phyloP scores from a whole-genome alignment of 2,888 invertebrate genomes.

The Sisyra nigra region DNA sequence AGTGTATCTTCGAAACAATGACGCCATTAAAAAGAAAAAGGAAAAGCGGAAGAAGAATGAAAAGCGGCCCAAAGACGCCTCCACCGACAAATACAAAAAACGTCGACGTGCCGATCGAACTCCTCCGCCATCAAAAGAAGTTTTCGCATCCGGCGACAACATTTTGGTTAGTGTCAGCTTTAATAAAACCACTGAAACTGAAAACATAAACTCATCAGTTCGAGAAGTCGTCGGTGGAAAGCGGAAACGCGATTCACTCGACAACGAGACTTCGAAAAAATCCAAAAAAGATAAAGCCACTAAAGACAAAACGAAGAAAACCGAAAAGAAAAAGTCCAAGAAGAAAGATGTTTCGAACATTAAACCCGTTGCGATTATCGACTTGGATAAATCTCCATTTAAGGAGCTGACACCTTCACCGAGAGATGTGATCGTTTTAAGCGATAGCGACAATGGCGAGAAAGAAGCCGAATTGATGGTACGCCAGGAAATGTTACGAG shows the following conservation, averaged over 20 bases:
- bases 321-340: conserved; percentile 20
- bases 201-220: conserved; percentile 19
- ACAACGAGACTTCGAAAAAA: conserved; percentile 22
- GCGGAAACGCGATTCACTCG: conserved; percentile 26
- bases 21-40: conserved; percentile 32
- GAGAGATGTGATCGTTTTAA: conserved; percentile 64
- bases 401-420: conserved; percentile 69
- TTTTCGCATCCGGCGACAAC: conserved; percentile 84
- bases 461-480: conserved; percentile 24
- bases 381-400: conserved; percentile 72
- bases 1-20: conserved; percentile 40
- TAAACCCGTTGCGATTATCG: conserved; percentile 73
- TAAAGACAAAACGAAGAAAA: conserved; percentile 20
- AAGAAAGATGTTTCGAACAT: conserved; percentile 31
- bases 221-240: conserved; percentile 22
- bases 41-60: conserved; percentile 25
- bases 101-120: conserved; percentile 27
- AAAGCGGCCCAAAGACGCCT: conserved; percentile 13
- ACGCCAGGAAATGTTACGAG: conserved; percentile 22
- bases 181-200: conserved; percentile 43
- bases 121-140: conserved; percentile 68
- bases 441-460: conserved; percentile 57
- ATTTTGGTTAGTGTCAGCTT: conserved; percentile 87
- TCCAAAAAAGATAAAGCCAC: conserved; percentile 23
- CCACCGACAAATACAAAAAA: conserved; percentile 25